These are phyloP conservation scores for Nothoprocta perdicaria DNA, from an alignment of 2,113 vertebrate species.

Conservation along the genomic window DNA sequence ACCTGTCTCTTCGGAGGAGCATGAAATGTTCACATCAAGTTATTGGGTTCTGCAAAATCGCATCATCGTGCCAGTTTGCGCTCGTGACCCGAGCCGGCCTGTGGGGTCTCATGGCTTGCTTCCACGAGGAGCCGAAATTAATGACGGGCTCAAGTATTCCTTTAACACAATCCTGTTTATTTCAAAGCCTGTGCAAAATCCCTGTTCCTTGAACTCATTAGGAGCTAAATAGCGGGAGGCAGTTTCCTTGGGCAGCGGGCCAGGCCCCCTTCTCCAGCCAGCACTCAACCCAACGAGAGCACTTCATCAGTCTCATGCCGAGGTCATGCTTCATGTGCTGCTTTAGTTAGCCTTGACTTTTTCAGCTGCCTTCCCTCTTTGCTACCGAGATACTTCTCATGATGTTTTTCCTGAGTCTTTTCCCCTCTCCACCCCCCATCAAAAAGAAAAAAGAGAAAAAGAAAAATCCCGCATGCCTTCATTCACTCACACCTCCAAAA, in stretches of 20 bases:
- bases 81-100: constrained; percentile 9
- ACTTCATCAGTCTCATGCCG: constrained; percentile 64
- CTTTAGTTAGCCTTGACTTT: constrained; percentile 65
- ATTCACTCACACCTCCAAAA: not conserved
- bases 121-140: constrained; percentile 32
- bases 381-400: constrained; percentile 49
- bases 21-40: not conserved
- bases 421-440: not conserved
- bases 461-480: not conserved
- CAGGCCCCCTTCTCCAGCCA: constrained; percentile 57
- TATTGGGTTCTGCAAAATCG: not conserved
- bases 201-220: constrained; percentile 51
- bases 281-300: constrained; percentile 60
- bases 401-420: constrained; percentile 14
- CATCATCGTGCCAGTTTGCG: not conserved
- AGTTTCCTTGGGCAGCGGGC: constrained; percentile 57
- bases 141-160: constrained; percentile 39
- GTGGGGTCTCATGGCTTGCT: constrained; percentile 13
- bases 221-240: constrained; percentile 65
- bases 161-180: constrained; percentile 63
- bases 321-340: constrained; percentile 61
- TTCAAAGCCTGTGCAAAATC: constrained; percentile 58
- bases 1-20: not conserved
- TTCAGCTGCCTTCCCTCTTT: constrained; percentile 42
- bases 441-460: not conserved